phyloP scores from a whole-genome alignment of 2,888 invertebrate genomes.

The Ariolimax columbianus region DNA sequence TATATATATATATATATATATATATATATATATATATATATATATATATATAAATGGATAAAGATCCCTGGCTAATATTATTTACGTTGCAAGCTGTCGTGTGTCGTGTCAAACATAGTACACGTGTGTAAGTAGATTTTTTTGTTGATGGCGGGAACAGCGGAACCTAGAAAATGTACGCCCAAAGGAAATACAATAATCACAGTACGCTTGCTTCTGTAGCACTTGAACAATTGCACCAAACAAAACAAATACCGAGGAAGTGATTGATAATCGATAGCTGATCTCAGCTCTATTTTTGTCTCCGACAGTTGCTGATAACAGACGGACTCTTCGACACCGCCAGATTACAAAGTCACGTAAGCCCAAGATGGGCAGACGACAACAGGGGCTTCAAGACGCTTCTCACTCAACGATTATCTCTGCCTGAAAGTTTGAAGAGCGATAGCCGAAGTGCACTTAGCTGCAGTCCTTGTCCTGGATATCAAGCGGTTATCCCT shows the following conservation, averaged over 20 bases:
- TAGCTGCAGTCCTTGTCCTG: background rate
- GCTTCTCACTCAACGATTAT: background rate
- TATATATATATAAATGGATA: too few relatives aligned
- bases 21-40: too few relatives aligned
- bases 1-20: too few relatives aligned
- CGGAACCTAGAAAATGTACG: too few relatives aligned
- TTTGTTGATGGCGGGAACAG: too few relatives aligned
- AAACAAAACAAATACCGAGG: conserved; percentile 1
- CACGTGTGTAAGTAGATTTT: too few relatives aligned
- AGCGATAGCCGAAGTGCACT: conserved; percentile 11
- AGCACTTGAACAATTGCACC: too few relatives aligned
- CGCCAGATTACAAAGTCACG: conserved; percentile 10
- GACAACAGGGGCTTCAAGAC: conserved; percentile 6
- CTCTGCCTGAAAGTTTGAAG: background rate
- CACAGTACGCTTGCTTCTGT: too few relatives aligned
- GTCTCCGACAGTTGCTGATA: background rate
- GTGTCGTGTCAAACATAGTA: too few relatives aligned
- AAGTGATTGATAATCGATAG: background rate
- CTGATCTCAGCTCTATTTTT: conserved; percentile 32
- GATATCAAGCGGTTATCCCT: background rate
- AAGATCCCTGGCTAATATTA: too few relatives aligned
- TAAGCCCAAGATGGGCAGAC: background rate
- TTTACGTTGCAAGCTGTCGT: too few relatives aligned
- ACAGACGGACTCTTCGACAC: background rate
- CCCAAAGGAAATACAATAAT: too few relatives aligned